Percentiles rank a stretch among this genome's conserved stretches.
phyloP scores from a whole-genome alignment of 1,140 invertebrate species.

The Carcinoscorpius rotundicauda region DNA sequence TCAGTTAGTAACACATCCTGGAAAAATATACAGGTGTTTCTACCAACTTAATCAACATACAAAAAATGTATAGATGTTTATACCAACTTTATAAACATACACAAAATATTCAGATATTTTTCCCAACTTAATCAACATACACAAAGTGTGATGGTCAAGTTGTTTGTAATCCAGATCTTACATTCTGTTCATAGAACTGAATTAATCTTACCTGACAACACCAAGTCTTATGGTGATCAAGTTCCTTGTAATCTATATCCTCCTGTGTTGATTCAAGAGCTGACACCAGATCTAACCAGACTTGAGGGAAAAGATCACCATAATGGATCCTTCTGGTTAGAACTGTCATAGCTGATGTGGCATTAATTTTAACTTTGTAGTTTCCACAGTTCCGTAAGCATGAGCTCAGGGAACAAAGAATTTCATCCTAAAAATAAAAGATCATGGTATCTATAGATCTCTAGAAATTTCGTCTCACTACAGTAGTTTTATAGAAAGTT shows the following conservation, averaged over 20 bases:
- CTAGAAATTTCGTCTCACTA: neutral
- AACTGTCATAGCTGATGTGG: conserved; percentile 55
- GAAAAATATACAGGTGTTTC: too few relatives aligned
- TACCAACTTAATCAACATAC: too few relatives aligned
- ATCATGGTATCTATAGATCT: neutral
- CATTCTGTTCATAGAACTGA: neutral
- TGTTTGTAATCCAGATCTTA: too few relatives aligned
- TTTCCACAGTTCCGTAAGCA: conserved; percentile 38
- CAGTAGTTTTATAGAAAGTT: neutral
- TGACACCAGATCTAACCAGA: conserved; percentile 43
- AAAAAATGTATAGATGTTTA: too few relatives aligned
- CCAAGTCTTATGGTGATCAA: conserved; percentile 15
- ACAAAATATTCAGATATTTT: too few relatives aligned
- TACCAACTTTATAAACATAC: too few relatives aligned
- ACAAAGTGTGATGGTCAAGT: too few relatives aligned
- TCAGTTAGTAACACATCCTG: too few relatives aligned
- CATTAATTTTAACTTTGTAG: conserved; percentile 67
- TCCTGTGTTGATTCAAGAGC: neutral
- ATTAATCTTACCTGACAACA: conserved; percentile 8
- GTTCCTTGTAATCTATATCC: conserved; percentile 17
- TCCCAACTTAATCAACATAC: too few relatives aligned
- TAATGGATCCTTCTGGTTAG: conserved; percentile 43
- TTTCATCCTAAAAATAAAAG: conserved; percentile 6
- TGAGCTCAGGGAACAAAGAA: conserved; percentile 2
- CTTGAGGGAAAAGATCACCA: conserved; percentile 41